phyloP scores from a whole-genome alignment of 2,888 invertebrate genomes.

The Microctonus brassicae region DNA sequence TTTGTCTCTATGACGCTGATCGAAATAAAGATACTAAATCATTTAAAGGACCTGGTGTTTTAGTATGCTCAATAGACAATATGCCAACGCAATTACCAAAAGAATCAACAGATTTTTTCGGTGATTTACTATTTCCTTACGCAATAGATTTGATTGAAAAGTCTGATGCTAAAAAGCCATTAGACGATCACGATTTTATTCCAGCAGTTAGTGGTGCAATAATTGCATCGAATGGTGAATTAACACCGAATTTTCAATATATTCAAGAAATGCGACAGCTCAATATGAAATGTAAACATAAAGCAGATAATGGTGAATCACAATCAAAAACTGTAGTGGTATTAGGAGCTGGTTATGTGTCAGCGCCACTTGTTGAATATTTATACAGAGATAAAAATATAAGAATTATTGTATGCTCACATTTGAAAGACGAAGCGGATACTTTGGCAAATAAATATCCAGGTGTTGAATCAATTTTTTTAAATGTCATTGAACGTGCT shows the following conservation, averaged over 20 bases:
- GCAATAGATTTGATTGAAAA: slow-evolving; percentile 85
- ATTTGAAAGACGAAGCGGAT: slow-evolving; percentile 90
- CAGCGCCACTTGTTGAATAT: slow-evolving; percentile 95
- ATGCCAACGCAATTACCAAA: slow-evolving; percentile 99
- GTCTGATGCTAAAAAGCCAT: slow-evolving; percentile 83
- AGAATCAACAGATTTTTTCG: slow-evolving; percentile 98
- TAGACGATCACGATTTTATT: slow-evolving; percentile 83
- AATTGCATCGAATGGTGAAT: slow-evolving; percentile 93
- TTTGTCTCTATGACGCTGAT: slow-evolving; percentile 99
- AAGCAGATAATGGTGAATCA: slow-evolving; percentile 75
- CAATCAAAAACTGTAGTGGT: slow-evolving; percentile 83
- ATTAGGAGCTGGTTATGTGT: slow-evolving; percentile 95
- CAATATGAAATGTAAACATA: slow-evolving; percentile 78
- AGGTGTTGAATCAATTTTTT: slow-evolving; percentile 83
- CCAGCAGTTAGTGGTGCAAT: slow-evolving; percentile 86
- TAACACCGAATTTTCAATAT: slow-evolving; percentile 95
- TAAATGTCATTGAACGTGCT: slow-evolving; percentile 84
- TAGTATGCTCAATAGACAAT: slow-evolving; percentile 99
- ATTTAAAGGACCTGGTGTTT: slow-evolving; percentile 95
- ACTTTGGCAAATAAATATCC: slow-evolving; percentile 82
- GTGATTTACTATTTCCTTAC: slow-evolving; percentile 91
- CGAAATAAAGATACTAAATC: slow-evolving; percentile 96
- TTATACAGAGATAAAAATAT: slow-evolving; percentile 85
- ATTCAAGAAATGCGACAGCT: slow-evolving; percentile 88
- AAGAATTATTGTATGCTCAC: slow-evolving; percentile 88